Percentiles rank a stretch among this genome's conserved stretches.
phyloP scores from a whole-genome alignment of 2,888 invertebrate genomes.

The Morinoia aosen region DNA sequence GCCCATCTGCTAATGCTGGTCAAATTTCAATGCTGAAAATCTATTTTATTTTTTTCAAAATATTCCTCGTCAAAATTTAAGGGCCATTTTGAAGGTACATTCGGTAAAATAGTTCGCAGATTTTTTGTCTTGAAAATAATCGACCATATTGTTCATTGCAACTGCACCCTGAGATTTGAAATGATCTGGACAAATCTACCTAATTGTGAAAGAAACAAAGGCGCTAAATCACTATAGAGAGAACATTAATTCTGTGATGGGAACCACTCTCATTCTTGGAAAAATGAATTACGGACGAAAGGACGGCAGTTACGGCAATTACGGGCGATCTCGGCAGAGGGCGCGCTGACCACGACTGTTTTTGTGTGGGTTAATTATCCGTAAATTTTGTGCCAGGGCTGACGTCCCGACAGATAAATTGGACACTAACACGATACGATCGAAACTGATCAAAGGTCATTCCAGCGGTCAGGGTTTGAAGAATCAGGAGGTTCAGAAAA shows the following conservation, averaged over 20 bases:
- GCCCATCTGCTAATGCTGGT: no score
- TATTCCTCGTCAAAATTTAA: no score
- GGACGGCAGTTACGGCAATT: background rate
- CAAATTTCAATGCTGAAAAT: no score
- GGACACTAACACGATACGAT: constrained; percentile 20
- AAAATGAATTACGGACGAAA: background rate
- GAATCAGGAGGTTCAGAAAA: background rate
- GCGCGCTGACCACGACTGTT: background rate
- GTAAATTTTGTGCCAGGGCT: background rate
- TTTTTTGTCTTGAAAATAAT: no score
- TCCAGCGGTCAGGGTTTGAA: background rate
- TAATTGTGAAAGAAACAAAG: background rate
- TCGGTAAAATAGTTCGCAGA: no score
- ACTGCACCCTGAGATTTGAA: no score
- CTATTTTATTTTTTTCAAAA: no score
- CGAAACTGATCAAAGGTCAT: background rate
- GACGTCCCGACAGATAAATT: background rate
- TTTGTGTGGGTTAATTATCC: background rate
- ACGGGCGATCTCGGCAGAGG: background rate
- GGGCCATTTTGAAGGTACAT: no score
- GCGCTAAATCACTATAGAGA: background rate
- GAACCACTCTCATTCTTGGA: background rate
- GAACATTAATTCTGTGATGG: background rate
- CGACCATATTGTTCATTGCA: no score
- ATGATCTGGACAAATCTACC: no score